Conservation (phyloP, 2,113 vertebrate genomes). For the Naja naja region DNA sequence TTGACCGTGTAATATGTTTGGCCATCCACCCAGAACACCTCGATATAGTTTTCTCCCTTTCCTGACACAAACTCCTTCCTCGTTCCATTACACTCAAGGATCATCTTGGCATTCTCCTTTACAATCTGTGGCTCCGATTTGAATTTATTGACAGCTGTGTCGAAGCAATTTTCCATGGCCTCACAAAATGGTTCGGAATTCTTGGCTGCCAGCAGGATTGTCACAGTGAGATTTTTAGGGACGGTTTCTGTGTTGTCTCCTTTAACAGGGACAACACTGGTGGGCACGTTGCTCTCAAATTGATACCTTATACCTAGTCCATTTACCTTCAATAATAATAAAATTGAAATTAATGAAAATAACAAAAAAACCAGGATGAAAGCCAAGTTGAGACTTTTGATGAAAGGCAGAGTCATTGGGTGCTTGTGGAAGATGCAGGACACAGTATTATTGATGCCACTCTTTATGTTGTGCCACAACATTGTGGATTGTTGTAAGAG, state of each 20-base stretch:
- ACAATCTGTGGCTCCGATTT: neutral
- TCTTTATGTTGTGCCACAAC: neutral
- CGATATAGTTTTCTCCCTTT: neutral
- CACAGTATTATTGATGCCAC: neutral
- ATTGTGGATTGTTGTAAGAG: neutral
- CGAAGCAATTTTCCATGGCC: neutral
- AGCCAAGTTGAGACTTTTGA: neutral
- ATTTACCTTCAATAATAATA: neutral
- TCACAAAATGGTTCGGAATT: neutral
- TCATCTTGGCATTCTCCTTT: neutral
- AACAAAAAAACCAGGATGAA: neutral
- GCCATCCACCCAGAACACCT: neutral
- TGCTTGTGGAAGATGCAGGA: too few species aligned
- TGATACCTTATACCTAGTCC: too few species aligned
- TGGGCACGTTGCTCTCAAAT: neutral
- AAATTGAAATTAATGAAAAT: rapidly evolving
- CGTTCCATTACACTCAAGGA: constrained; percentile 10
- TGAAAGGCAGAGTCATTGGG: neutral
- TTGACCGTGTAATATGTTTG: neutral
- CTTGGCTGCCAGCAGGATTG: neutral
- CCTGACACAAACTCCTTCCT: constrained; percentile 6
- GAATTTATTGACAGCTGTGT: neutral
- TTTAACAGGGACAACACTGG: neutral
- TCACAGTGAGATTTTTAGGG: neutral
- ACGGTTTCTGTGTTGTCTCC: neutral